Evolutionary conservation across 2,888 invertebrate genomes (phyloP).

Genomic region (Lepidochitona cinerea): DNA sequence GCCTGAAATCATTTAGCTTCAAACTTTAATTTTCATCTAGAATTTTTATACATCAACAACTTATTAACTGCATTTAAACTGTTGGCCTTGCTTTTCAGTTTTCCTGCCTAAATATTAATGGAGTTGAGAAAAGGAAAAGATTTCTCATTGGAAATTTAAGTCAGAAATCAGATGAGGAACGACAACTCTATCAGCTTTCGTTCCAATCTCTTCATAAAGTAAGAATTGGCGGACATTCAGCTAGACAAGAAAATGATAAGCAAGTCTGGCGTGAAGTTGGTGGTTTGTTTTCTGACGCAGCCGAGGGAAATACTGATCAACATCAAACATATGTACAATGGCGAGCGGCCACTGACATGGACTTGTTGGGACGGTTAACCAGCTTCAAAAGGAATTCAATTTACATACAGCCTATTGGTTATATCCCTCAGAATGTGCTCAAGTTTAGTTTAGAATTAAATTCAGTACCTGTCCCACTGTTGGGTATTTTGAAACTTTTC

Average conservation of each 20-base stretch:
- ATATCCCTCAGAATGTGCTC: not conserved
- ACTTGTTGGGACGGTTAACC: not conserved
- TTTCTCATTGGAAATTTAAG: slow-evolving; percentile 40
- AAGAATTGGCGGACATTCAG: not conserved
- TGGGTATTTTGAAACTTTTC: slow-evolving; percentile 54
- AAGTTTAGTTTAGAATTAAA: not conserved
- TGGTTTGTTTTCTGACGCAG: not conserved
- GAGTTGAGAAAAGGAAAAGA: not conserved
- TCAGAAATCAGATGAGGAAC: slow-evolving; percentile 33
- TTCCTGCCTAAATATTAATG: not conserved
- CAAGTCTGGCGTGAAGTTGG: not conserved
- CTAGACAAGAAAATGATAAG: not conserved
- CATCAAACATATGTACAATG: slow-evolving; percentile 7
- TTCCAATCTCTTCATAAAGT: slow-evolving; percentile 17
- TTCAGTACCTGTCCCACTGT: slow-evolving; percentile 32
- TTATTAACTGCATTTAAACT: not conserved
- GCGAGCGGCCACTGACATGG: not conserved
- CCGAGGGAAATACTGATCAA: not conserved
- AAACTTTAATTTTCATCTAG: too few relatives aligned
- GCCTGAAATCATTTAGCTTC: too few relatives aligned
- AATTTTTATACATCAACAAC: too few relatives aligned
- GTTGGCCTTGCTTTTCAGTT: not conserved
- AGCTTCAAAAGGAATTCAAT: not conserved
- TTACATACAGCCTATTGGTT: not conserved
- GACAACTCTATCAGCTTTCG: slow-evolving; percentile 36